These are phyloP conservation scores for cattle (Bos taurus) DNA, from an alignment of 2,113 vertebrate genomes.

Conservation along the genomic window ARS-UCD2.0 NC_037329.1:105019001-105019500, in stretches of 20 bases:
- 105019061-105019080: not conserved
- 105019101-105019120: not conserved
- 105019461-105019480: not conserved
- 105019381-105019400: not conserved
- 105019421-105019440: conserved; percentile 1
- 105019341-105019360: conserved; percentile 44
- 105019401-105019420: not conserved
- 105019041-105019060: not conserved
- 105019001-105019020: not conserved
- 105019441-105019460: not conserved
- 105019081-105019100: not conserved
- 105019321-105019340: conserved; percentile 49
- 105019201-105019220: not conserved
- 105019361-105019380: not conserved
- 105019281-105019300: conserved; percentile 5
- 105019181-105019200: not conserved
- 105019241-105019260: not conserved
- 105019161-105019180: not conserved
- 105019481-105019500: not conserved
- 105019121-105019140: not conserved
- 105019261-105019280: not conserved
- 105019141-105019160: not conserved
- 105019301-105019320: conserved; percentile 3
- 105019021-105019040: not conserved
- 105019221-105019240: not conserved